Evolutionary conservation across 2,113 vertebrate genomes (phyloP).

Genomic region (Carassius gibelio): DNA sequence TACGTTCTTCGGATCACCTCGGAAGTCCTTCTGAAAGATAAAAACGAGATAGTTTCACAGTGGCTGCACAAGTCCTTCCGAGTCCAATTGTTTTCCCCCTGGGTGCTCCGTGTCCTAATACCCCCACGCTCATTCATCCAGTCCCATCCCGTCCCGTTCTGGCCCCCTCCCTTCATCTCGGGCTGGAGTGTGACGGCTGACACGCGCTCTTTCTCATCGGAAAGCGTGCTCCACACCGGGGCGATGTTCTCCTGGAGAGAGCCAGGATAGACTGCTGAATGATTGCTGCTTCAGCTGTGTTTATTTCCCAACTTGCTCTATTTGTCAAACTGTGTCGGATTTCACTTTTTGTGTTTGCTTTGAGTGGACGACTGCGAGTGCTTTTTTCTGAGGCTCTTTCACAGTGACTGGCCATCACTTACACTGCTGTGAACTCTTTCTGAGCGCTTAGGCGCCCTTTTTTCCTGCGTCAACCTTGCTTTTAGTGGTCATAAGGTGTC

Average conservation of each 20-base stretch:
- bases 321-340: conserved; percentile 50
- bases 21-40: conserved; percentile 95
- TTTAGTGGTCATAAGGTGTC: background rate
- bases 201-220: conserved; percentile 89
- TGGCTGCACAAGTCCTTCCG: conserved; percentile 97
- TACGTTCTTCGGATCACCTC: conserved; percentile 97
- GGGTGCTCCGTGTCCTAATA: conserved; percentile 86
- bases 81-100: conserved; percentile 93
- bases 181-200: conserved; percentile 89
- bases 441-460: background rate
- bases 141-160: conserved; percentile 54
- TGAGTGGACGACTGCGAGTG: background rate
- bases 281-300: conserved; percentile 85
- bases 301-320: conserved; percentile 79
- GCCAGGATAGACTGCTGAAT: conserved; percentile 66
- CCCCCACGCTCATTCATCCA: conserved; percentile 56
- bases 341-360: conserved; percentile 29
- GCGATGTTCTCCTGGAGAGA: conserved; percentile 56
- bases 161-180: conserved; percentile 52
- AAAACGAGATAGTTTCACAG: conserved; percentile 99
- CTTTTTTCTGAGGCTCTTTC: conserved; percentile 21
- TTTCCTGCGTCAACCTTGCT: background rate
- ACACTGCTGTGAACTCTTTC: background rate
- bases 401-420: conserved; percentile 18
- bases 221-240: conserved; percentile 61